These are phyloP conservation scores for Pissodes strobi DNA, from an alignment of 1,140 invertebrate species.

Conservation along the genomic window DNA sequence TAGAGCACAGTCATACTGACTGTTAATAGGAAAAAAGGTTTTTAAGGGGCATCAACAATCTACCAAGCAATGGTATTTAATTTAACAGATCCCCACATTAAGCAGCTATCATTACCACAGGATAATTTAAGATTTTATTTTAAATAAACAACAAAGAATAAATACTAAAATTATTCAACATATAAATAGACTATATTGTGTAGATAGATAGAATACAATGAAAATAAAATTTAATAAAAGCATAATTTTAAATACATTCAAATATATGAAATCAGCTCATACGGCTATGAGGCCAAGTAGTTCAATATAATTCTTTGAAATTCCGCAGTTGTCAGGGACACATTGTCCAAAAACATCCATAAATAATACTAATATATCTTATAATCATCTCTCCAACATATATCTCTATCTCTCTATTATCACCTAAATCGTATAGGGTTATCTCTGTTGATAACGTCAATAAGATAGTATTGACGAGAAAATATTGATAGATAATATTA, in stretches of 20 bases:
- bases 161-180: conserved; percentile 13
- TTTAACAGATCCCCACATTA: too few species aligned
- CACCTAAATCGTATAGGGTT: conserved; percentile 2
- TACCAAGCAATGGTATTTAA: too few species aligned
- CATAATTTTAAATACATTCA: neutral
- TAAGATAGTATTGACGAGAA: neutral
- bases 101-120: too few species aligned
- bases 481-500: conserved; percentile 9
- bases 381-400: neutral
- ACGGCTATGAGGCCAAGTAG: too few species aligned
- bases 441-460: neutral
- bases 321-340: too few species aligned
- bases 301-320: too few species aligned
- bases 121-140: neutral
- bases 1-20: too few species aligned
- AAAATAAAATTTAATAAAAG: neutral
- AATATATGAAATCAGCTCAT: too few species aligned
- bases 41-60: too few species aligned
- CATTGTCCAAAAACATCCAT: too few species aligned
- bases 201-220: neutral
- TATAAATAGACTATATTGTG: neutral
- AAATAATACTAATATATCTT: neutral
- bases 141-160: conserved; percentile 6
- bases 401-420: conserved; percentile 6
- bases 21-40: too few species aligned